These are phyloP conservation scores for Muscicapa striata DNA, from an alignment of 2,797 vertebrate genomes.

Conservation along the genomic window DNA sequence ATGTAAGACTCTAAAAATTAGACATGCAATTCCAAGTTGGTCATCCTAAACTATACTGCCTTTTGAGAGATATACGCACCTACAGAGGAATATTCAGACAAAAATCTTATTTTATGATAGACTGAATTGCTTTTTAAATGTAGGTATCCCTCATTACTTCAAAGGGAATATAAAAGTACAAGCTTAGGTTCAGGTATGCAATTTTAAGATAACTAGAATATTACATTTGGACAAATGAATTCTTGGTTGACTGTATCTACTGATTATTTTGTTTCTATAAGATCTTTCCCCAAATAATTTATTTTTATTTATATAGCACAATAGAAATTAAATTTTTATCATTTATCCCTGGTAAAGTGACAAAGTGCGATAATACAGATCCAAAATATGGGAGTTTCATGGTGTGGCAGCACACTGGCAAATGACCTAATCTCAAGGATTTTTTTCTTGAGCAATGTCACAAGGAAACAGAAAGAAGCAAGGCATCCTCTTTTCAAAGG, in stretches of 20 bases:
- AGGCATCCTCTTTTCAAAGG: background rate
- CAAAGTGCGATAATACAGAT: background rate
- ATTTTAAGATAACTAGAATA: background rate
- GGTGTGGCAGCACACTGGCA: background rate
- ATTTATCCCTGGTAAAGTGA: background rate
- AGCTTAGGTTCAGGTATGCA: background rate
- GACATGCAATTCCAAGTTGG: background rate
- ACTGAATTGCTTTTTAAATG: background rate
- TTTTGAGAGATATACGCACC: background rate
- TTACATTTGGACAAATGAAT: background rate
- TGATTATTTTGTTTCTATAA: background rate
- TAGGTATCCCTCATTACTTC: background rate
- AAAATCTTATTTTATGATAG: background rate
- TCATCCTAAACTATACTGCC: background rate
- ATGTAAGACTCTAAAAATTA: background rate
- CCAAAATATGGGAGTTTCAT: background rate
- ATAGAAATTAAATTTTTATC: background rate
- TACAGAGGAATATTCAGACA: background rate
- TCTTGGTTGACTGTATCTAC: background rate
- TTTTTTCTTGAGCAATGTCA: background rate
- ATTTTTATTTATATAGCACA: background rate
- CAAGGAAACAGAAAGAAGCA: background rate
- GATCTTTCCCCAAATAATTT: background rate
- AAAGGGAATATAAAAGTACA: background rate
- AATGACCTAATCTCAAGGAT: background rate